Evolutionary conservation across 2,888 invertebrate genomes (phyloP), one percentile per base, ranked within the genome.

Genomic region (Apotomis turbidana): DNA sequence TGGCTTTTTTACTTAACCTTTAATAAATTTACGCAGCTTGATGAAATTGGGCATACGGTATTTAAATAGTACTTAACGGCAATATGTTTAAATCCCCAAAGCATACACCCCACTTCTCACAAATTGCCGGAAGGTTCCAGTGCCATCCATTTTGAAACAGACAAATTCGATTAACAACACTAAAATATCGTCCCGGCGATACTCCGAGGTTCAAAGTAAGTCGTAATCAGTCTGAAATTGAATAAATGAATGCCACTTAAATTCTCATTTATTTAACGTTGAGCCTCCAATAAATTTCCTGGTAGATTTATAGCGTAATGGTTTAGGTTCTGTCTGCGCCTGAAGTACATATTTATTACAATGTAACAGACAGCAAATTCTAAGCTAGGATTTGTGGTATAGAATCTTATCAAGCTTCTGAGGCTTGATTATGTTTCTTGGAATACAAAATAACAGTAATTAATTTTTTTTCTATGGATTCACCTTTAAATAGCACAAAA

Each of bases 191-290:
- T 38, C 51, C 9, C 38, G 3, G 36, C 27, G 62, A 38, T 36
- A 38, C 62, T 62, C 51, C 49, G 15, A 44, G 62, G 49, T 44
- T 62, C 62, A 52, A 52, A 62, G 62, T 62, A 49, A 36, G 4
- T 51, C n/a, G 62, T 62, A 62, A 62, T 62, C 49, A 62, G 62
- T 52, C 62, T 62, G 13, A 38, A 62, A 62, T 62, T 62, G 51
- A 62, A 62, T 62, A 62, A 52, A 52, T 62, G 36, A 62, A 52
- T 62, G 38, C 52, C 62, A 38, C 62, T 62, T 62, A 62, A 62
- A 52, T 52, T 62, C 10, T 52, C 49, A 52, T 52, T 62, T 38
- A 62, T 38, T 62, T 62, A 62, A 49, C 62, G 62, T n/a, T 51
- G 51, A 52, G 27, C 51, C 44, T 13, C 36, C 51, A 52, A 62